A percentile compares a stretch with the other conserved stretches of the same genome.
phyloP scores from a whole-genome alignment of 2,113 vertebrate genomes.

The Rhineura floridana region DNA sequence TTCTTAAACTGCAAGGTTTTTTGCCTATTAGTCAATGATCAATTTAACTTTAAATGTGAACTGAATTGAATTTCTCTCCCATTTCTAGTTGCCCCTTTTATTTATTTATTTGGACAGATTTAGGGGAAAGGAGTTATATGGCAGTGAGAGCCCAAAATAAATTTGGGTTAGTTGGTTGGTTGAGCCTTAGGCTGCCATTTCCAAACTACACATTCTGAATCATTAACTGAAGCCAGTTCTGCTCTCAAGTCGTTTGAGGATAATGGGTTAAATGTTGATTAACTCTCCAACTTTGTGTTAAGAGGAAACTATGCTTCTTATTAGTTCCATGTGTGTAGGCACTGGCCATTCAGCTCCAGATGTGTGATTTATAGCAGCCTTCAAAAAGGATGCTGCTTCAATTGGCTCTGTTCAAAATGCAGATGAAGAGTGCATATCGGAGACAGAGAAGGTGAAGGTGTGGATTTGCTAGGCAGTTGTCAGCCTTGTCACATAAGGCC shows the following conservation, averaged over 20 bases:
- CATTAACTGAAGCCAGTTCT: neutral
- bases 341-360: neutral
- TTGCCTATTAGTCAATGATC: too few species aligned
- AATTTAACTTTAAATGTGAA: too few species aligned
- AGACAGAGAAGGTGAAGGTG: neutral
- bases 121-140: neutral
- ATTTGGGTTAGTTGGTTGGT: neutral
- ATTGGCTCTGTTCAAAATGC: neutral
- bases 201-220: neutral
- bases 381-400: neutral
- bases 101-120: neutral
- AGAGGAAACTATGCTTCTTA: neutral
- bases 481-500: neutral
- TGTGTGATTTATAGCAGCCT: neutral
- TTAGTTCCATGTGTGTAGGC: neutral
- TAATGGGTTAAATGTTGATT: neutral
- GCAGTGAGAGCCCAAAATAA: neutral
- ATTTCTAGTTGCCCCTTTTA: neutral
- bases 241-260: neutral
- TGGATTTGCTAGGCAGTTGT: neutral
- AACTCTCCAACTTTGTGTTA: neutral
- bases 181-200: neutral
- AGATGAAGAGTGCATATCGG: neutral
- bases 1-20: too few species aligned
- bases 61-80: too few species aligned